phyloP scores from a whole-genome alignment of 2,888 invertebrate genomes.

The Thecophora atra region DNA sequence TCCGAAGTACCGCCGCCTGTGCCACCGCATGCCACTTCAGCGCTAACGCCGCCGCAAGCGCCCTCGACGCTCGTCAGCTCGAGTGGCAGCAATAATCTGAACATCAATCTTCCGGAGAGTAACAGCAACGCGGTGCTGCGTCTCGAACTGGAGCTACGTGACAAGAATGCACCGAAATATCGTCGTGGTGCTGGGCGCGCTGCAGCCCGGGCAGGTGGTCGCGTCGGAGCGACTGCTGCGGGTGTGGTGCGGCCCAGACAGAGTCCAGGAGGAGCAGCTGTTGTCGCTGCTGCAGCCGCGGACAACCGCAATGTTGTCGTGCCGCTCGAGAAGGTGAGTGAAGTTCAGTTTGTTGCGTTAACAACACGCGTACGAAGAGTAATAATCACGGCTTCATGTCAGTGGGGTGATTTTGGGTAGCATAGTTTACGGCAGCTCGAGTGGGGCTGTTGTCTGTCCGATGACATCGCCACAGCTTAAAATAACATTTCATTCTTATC shows the following conservation, averaged over 20 bases:
- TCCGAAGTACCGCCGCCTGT: slow-evolving; percentile 47
- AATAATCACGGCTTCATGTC: neutral
- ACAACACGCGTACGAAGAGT: neutral
- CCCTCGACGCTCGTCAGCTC: slow-evolving; percentile 39
- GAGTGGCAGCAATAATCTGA: slow-evolving; percentile 62
- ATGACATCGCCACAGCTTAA: no score
- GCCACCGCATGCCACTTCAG: slow-evolving; percentile 44
- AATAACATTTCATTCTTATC: no score
- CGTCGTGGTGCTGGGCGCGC: slow-evolving; percentile 64
- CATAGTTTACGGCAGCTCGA: no score
- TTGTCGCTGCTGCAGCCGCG: slow-evolving; percentile 45
- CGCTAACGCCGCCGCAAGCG: slow-evolving; percentile 21
- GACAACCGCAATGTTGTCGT: slow-evolving; percentile 69
- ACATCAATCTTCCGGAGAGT: slow-evolving; percentile 66
- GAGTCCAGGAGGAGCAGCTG: slow-evolving; percentile 60
- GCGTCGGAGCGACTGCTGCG: slow-evolving; percentile 61
- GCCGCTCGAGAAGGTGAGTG: slow-evolving; percentile 73
- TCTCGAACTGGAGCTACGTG: slow-evolving; percentile 67
- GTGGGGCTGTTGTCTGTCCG: no score
- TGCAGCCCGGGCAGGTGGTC: slow-evolving; percentile 59
- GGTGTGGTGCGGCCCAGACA: slow-evolving; percentile 43
- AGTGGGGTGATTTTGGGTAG: no score
- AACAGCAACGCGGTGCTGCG: slow-evolving; percentile 64
- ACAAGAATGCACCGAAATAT: slow-evolving; percentile 66
- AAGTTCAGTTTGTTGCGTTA: neutral